Conservation (phyloP, 2,797 vertebrate species). For the Periophthalmus magnuspinnatus region DNA sequence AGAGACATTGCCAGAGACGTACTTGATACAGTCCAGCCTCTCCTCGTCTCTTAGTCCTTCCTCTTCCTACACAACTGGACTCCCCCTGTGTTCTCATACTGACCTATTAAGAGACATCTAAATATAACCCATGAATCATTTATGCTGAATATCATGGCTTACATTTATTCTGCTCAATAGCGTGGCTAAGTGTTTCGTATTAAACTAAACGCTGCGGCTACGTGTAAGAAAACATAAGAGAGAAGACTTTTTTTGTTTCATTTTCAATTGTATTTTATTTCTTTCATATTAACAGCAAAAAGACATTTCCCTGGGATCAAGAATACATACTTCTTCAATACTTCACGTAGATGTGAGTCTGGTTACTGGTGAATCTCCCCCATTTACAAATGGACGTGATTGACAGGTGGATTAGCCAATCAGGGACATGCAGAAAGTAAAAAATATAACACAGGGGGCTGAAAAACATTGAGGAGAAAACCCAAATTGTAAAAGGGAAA, state of each 20-base stretch:
- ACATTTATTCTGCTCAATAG: conserved; percentile 39
- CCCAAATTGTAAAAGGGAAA: no score
- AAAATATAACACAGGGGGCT: no score
- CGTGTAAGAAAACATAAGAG: conserved; percentile 23
- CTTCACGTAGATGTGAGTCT: no score
- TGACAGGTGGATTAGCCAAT: no score
- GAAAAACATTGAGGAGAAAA: no score
- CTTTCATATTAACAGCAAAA: no score
- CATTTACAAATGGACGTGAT: no score
- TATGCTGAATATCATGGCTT: conserved; percentile 34
- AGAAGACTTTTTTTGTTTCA: neutral
- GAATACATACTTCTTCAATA: no score
- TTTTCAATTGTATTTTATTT: neutral
- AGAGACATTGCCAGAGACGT: conserved; percentile 62
- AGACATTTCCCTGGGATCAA: no score
- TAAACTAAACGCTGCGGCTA: conserved; percentile 35
- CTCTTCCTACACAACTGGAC: conserved; percentile 36
- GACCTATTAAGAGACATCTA: conserved; percentile 51
- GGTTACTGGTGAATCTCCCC: no score
- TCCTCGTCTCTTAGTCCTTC: conserved; percentile 25
- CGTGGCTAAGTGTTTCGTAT: conserved; percentile 47
- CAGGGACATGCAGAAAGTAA: no score
- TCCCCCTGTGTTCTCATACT: conserved; percentile 35
- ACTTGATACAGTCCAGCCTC: conserved; percentile 60
- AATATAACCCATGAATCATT: conserved; percentile 56